Evolutionary conservation across 2,797 vertebrate genomes (phyloP).

Genomic region (Siniperca obscura): DNA sequence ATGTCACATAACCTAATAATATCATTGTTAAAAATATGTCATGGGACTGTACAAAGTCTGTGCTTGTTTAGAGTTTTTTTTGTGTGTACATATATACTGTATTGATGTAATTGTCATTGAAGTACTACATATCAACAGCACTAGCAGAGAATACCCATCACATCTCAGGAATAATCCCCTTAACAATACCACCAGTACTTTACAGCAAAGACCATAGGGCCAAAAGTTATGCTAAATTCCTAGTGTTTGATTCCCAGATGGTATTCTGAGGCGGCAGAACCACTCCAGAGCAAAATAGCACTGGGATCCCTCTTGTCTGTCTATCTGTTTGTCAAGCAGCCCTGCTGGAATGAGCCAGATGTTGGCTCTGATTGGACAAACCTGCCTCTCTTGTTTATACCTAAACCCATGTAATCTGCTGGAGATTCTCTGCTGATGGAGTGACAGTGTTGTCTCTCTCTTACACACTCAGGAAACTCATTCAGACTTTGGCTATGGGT

Average conservation of each 20-base stretch:
- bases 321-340: conserved; percentile 45
- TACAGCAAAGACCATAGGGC: neutral
- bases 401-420: conserved; percentile 70
- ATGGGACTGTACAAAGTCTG: neutral
- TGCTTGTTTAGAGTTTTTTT: neutral
- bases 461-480: conserved; percentile 58
- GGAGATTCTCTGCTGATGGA: conserved; percentile 65
- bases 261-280: conserved; percentile 5
- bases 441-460: conserved; percentile 53
- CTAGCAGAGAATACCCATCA: neutral
- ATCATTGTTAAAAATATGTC: neutral
- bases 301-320: conserved; percentile 38
- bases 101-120: neutral
- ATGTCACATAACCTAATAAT: neutral
- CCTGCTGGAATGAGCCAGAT: conserved; percentile 72
- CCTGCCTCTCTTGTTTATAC: conserved; percentile 72
- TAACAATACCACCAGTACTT: too few species aligned
- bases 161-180: neutral
- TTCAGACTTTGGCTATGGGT: conserved; percentile 65
- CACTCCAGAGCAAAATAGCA: conserved; percentile 29
- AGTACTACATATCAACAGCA: neutral
- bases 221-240: conserved; percentile 8
- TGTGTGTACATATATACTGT: neutral
- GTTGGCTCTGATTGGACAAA: conserved; percentile 75
- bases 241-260: conserved; percentile 37